Base-by-base conservation (phyloP, 2,113 vertebrate species). In the Danio rerio region DNA sequence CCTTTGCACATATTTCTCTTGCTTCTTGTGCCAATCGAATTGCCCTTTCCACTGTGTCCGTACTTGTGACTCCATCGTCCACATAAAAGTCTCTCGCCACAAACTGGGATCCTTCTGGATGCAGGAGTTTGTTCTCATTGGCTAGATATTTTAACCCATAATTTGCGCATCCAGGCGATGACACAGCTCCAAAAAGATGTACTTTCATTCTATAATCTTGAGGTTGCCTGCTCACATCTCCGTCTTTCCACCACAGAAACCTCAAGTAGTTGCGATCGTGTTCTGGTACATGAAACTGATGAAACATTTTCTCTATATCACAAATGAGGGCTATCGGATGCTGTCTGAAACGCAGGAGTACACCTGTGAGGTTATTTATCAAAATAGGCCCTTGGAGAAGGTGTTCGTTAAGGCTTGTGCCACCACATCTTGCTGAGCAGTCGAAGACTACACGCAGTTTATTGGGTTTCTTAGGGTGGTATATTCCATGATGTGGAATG, bases 281-380 rank as follows among this genome's bases (percentile, higher is more conserved):
- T 8, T 76, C n/a, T 7, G 21, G 42, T 0, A 86, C 76, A 50
- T 81, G 66, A 49, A 77, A 69, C 12, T 80, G 61, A 6, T 82
- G 40, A 6, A 81, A 86, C 63, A 79, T 77, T 2, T 78, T 78
- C 13, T 84, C 59, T 5, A 80, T 76, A 11, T 83, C 56, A 18
- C 81, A 83, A 50, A 71, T 78, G 9, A 80, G 21, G 9, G 81
- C 76, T 11, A 82, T 74, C 7, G 3, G 59, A 31, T 80, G 68
- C 11, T 68, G 10, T 59, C 84, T 49, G 49, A 83, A 82, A 4
- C 50, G 12, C 8, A 85, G 3, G 43, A 85, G 84, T 7, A 82
- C 61, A n/a, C 69, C 75, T 1, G 11, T 74, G 0, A 85, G 58
- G 15, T 86, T 75, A 5, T 65, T 65, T 3, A 79, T 72, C 52